Conservation (phyloP, 2,113 vertebrate genomes). For the Orycteropus afer region DNA sequence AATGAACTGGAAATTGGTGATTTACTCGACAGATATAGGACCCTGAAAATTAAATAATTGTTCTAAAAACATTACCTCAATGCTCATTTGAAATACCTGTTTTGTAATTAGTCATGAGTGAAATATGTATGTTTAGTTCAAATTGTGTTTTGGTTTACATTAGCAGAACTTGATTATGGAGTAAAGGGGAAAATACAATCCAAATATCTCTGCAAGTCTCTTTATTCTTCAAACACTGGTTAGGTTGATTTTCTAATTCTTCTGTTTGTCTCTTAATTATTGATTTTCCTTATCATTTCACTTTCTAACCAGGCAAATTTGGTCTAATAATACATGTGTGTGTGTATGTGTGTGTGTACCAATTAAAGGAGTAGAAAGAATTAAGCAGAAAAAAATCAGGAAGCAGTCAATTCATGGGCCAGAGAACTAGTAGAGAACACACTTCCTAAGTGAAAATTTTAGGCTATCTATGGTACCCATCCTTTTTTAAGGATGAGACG, state of each 20-base stretch:
- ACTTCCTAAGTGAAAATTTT: background rate
- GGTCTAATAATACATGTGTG: background rate
- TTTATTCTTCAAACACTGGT: slow-evolving; percentile 11
- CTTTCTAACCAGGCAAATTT: background rate
- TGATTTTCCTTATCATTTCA: slow-evolving; percentile 9
- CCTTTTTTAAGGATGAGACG: background rate
- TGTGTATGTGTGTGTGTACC: background rate
- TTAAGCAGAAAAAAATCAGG: background rate
- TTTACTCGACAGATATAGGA: slow-evolving; percentile 73
- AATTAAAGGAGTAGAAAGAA: background rate
- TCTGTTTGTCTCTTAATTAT: background rate
- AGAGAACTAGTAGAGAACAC: background rate
- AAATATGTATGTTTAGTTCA: slow-evolving; percentile 47
- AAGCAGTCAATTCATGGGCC: background rate
- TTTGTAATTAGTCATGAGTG: slow-evolving; percentile 71
- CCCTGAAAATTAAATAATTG: slow-evolving; percentile 76
- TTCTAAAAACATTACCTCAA: slow-evolving; percentile 70
- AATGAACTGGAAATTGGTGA: slow-evolving; percentile 75
- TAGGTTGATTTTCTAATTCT: background rate
- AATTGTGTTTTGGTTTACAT: slow-evolving; percentile 55
- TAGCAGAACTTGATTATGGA: slow-evolving; percentile 41
- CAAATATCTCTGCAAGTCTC: background rate
- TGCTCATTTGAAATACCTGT: slow-evolving; percentile 75
- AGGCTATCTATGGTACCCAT: background rate
- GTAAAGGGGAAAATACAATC: slow-evolving; percentile 41